Conservation (phyloP, 2,113 vertebrate species). For the Elanoides forficatus region DNA sequence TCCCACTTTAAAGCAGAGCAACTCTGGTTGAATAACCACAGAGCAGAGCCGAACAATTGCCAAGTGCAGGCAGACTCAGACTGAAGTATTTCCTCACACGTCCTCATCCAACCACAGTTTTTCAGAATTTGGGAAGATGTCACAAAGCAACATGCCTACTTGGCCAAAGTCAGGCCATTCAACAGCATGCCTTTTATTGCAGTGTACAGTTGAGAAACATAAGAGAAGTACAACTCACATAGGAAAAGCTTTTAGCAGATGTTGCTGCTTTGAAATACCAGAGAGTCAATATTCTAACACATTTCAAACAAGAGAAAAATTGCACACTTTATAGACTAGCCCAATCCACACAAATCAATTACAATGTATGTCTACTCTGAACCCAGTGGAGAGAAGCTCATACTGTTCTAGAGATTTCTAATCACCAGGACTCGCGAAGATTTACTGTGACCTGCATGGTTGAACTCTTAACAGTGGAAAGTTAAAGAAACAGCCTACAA, state of each 20-base stretch:
- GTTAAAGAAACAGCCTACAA: not conserved
- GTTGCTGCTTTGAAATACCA: not conserved
- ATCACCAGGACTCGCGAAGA: not conserved
- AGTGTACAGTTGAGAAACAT: not conserved
- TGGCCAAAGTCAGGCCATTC: not conserved
- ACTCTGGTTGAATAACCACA: not conserved
- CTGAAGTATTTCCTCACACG: not conserved
- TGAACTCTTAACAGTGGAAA: not conserved
- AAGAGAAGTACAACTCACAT: not conserved
- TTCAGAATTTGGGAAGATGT: not conserved
- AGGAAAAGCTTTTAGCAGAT: not conserved
- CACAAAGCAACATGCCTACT: not conserved
- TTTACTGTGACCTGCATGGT: not conserved
- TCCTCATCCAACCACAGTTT: not conserved
- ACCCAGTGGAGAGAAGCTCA: not conserved
- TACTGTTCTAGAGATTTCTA: not conserved
- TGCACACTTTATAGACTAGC: not conserved
- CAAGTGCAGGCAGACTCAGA: not conserved
- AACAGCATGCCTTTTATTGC: not conserved
- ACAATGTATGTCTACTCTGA: not conserved
- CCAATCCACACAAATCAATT: not conserved
- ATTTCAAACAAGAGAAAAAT: not conserved
- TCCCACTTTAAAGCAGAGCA: not conserved
- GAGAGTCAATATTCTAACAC: not conserved
- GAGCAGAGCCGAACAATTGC: not conserved